Evolutionary conservation across 2,888 invertebrate species (phyloP), one percentile per base, ranked within the genome.

Genomic region (Xanthorhoe designata): DNA sequence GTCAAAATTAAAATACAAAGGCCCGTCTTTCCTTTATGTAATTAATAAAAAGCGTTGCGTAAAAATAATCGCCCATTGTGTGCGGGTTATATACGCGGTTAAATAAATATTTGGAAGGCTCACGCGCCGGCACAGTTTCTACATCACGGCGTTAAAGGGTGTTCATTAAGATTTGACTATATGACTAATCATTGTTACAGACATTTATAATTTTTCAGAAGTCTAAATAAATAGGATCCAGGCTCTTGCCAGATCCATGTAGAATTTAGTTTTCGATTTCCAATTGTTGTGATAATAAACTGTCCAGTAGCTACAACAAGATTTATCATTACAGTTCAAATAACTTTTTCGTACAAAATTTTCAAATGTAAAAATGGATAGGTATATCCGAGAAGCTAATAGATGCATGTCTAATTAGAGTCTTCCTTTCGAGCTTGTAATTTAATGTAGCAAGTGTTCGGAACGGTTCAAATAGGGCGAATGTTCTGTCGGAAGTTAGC

Each of bases 401-500:
- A 80, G 74, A 71, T 69, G 75, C 71, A 75, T 72, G 75, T 73
- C 73, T 84, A 84, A 87, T 85, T 85, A 84, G 77, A 81, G 83
- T 80, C 78, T 79, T 84, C 80, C 81, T 83, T 86, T 82, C 78
- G 75, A 82, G 80, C 85, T 83, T 80, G 85, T 88, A 90, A 91
- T 90, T 88, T 87, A 85, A 86, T 85, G 86, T 85, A 84, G 86
- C 85, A 91, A 92, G 86, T 88, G 89, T 83, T 88, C 84, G 87
- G 88, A 91, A 91, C 90, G 86, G 86, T 86, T 87, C 89, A 82
- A 89, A 88, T 92, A 92, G 91, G 90, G 91, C 87, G 88, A 88
- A 72, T 72, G 64, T 82, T 87, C 89, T 87, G 92, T 92, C 93
- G 92, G 93, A 93, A 93, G 93, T 93, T 92, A 89, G 91, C 92